These are phyloP conservation scores for Brevimyrus niger DNA, from an alignment of 2,113 vertebrate species.

Conservation along the genomic window DNA sequence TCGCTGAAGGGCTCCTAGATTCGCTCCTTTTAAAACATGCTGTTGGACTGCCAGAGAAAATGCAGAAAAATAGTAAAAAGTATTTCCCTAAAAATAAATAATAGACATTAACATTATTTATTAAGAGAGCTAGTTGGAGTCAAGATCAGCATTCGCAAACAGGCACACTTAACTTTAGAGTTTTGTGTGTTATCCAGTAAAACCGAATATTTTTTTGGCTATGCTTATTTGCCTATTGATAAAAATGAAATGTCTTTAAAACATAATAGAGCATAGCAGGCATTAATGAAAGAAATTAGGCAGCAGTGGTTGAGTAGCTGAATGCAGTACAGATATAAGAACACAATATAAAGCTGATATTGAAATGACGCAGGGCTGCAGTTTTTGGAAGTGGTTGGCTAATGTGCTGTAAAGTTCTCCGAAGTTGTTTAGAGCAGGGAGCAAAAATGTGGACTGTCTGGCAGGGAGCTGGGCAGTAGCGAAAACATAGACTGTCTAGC, in stretches of 20 bases:
- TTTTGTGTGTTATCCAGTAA: background rate
- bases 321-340: background rate
- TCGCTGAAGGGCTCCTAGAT: background rate
- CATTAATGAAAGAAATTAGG: background rate
- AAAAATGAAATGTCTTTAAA: background rate
- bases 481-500: background rate
- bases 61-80: background rate
- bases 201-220: background rate
- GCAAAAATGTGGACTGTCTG: background rate
- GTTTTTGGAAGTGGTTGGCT: background rate
- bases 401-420: background rate
- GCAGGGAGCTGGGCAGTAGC: too few species aligned
- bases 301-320: background rate
- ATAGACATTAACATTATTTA: background rate
- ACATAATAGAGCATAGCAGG: background rate
- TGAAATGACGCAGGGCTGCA: background rate
- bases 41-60: background rate
- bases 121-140: background rate
- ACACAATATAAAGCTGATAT: background rate
- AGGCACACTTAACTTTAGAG: background rate
- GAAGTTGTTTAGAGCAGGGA: background rate
- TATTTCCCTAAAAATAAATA: background rate
- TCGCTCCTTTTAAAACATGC: background rate
- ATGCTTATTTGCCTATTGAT: background rate
- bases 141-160: background rate